Percentiles rank a stretch among this genome's conserved stretches.
phyloP scores from a whole-genome alignment of 2,888 invertebrate genomes.

The Mythimna loreyi region DNA sequence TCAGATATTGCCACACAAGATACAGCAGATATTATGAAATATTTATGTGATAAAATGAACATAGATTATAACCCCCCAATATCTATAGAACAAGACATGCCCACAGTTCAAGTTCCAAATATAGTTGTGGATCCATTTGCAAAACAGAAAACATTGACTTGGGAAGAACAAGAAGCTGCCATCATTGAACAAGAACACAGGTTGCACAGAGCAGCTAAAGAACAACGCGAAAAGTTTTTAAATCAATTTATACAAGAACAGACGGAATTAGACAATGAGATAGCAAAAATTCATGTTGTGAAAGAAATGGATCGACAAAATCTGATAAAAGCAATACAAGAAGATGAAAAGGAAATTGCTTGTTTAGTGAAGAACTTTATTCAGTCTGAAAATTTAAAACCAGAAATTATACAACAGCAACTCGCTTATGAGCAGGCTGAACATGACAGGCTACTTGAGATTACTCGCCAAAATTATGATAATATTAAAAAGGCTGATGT shows the following conservation, averaged over 20 bases:
- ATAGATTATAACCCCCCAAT: slow-evolving; percentile 87
- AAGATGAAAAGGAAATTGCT: slow-evolving; percentile 92
- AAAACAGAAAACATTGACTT: slow-evolving; percentile 77
- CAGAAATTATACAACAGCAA: slow-evolving; percentile 92
- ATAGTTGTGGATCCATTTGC: slow-evolving; percentile 79
- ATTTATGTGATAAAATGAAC: slow-evolving; percentile 88
- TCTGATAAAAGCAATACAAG: slow-evolving; percentile 91
- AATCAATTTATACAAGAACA: slow-evolving; percentile 91
- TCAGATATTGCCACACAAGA: slow-evolving; percentile 91
- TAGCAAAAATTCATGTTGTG: slow-evolving; percentile 92
- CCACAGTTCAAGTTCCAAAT: slow-evolving; percentile 75
- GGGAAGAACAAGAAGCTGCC: slow-evolving; percentile 92
- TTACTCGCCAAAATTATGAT: slow-evolving; percentile 90
- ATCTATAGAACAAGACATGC: slow-evolving; percentile 73
- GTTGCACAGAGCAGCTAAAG: slow-evolving; percentile 92
- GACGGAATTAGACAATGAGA: slow-evolving; percentile 92
- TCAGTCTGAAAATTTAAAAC: slow-evolving; percentile 89
- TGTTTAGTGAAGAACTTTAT: slow-evolving; percentile 92
- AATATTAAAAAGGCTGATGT: slow-evolving; percentile 92
- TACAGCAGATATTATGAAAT: slow-evolving; percentile 92
- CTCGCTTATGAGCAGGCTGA: slow-evolving; percentile 93
- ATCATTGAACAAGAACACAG: slow-evolving; percentile 92
- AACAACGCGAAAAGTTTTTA: slow-evolving; percentile 91
- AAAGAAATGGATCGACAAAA: slow-evolving; percentile 92
- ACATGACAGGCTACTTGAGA: slow-evolving; percentile 92